These are phyloP conservation scores for Thalpophila matura DNA, from an alignment of 2,888 invertebrate species.

Conservation along the genomic window DNA sequence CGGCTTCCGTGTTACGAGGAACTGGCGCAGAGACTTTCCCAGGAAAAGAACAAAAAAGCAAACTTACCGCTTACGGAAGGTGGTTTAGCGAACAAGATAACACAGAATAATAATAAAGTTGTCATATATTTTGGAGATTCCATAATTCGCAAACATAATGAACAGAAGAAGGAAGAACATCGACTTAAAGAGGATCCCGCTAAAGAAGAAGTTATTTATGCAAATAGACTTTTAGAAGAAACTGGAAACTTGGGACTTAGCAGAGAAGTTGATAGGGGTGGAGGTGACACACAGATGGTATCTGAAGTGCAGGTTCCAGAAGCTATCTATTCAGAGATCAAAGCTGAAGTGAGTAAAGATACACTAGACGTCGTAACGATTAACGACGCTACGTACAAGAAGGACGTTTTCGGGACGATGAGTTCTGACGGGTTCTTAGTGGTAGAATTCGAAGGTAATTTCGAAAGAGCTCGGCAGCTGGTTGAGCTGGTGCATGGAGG, in stretches of 20 bases:
- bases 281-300: constrained; percentile 75
- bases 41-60: constrained; percentile 87
- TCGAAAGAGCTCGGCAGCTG: constrained; percentile 91
- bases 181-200: constrained; percentile 70
- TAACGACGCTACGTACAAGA: constrained; percentile 85
- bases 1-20: constrained; percentile 88
- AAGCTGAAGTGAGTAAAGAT: constrained; percentile 72
- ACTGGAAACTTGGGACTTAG: constrained; percentile 77
- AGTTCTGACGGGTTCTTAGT: constrained; percentile 91
- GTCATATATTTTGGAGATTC: constrained; percentile 94
- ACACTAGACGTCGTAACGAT: constrained; percentile 75
- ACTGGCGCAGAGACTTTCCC: constrained; percentile 83
- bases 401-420: constrained; percentile 82
- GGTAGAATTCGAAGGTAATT: constrained; percentile 92
- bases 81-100: constrained; percentile 85
- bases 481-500: constrained; percentile 91
- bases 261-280: constrained; percentile 80
- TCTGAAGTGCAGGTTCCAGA: constrained; percentile 85
- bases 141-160: constrained; percentile 88
- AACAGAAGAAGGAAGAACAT: constrained; percentile 83
- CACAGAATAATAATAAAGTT: constrained; percentile 92
- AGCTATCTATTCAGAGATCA: constrained; percentile 86
- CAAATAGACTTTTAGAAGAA: constrained; percentile 81
- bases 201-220: constrained; percentile 86
- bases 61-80: constrained; percentile 75